Evolutionary conservation across 2,888 invertebrate species (phyloP).

Genomic region (Limnephilus marmoratus): DNA sequence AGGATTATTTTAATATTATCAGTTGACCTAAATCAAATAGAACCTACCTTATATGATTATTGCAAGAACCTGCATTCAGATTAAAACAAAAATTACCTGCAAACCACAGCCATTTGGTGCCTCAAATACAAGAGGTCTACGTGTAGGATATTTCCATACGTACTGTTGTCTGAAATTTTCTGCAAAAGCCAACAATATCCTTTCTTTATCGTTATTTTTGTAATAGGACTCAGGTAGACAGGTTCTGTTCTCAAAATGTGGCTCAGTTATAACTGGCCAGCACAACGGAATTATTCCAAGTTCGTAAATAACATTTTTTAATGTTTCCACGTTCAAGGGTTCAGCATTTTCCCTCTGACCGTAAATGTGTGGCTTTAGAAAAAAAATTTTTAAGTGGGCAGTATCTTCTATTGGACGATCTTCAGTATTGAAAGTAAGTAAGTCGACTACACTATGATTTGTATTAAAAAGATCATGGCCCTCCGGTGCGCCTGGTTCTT

Average conservation of each 20-base stretch:
- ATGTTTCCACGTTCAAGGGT: slow-evolving; percentile 74
- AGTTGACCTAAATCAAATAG: background rate
- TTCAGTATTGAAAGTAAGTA: background rate
- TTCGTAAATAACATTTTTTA: slow-evolving; percentile 79
- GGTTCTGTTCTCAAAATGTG: slow-evolving; percentile 78
- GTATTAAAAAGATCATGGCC: slow-evolving; percentile 8
- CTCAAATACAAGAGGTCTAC: slow-evolving; percentile 83
- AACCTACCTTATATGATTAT: background rate
- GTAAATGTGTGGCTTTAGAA: slow-evolving; percentile 71
- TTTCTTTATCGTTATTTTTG: slow-evolving; percentile 83
- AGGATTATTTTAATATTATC: background rate
- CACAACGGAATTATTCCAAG: slow-evolving; percentile 80
- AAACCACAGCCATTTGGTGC: slow-evolving; percentile 87
- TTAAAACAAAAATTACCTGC: slow-evolving; percentile 77
- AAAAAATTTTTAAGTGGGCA: slow-evolving; percentile 34
- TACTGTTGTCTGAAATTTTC: slow-evolving; percentile 89
- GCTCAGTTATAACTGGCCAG: slow-evolving; percentile 79
- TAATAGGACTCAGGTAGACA: slow-evolving; percentile 83
- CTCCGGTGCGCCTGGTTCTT: background rate
- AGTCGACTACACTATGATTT: slow-evolving; percentile 13
- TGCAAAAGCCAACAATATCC: slow-evolving; percentile 83
- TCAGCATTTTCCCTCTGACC: slow-evolving; percentile 70
- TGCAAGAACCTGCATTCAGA: background rate
- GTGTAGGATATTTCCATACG: slow-evolving; percentile 76
- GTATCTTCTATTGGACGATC: slow-evolving; percentile 51